These are phyloP conservation scores for Parnassius smintheus DNA, from an alignment of 2,888 invertebrate species.

Conservation along the genomic window DNA sequence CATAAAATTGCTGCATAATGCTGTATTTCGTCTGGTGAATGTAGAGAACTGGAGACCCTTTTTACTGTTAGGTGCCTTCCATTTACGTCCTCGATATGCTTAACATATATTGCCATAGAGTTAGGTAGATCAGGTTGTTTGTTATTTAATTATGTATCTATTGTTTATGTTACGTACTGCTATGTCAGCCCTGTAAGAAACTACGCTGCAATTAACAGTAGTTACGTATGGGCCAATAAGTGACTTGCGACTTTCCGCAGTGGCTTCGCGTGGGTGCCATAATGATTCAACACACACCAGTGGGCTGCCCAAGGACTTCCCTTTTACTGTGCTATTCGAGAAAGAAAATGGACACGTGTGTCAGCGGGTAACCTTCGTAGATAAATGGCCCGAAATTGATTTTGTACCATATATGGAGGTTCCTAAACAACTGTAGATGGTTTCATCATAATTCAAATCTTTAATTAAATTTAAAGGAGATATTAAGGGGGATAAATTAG, in stretches of 20 bases:
- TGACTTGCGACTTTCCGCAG: constrained; percentile 24
- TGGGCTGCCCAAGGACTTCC: constrained; percentile 73
- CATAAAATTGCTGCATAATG: no score
- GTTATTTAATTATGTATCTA: not conserved
- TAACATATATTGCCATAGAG: no score
- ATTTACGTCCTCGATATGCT: no score
- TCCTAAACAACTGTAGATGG: not conserved
- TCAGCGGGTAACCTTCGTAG: not conserved
- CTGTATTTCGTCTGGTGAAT: no score
- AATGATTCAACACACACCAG: constrained; percentile 60
- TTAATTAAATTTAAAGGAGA: no score
- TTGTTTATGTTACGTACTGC: not conserved
- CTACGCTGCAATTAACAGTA: constrained; percentile 14
- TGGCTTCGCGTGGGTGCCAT: constrained; percentile 56
- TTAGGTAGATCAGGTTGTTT: not conserved
- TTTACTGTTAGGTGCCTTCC: no score
- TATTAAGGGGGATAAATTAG: no score
- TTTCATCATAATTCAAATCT: not conserved
- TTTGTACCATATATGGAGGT: not conserved
- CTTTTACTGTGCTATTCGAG: constrained; percentile 62
- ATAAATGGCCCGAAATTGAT: not conserved
- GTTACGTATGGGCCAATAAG: constrained; percentile 29
- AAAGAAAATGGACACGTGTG: constrained; percentile 44
- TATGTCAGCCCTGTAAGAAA: constrained; percentile 17
- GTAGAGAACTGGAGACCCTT: no score